Conservation (phyloP, 30 jellyfish, hydroid and myxozoan species). For the Catostylus mosaicus region DNA sequence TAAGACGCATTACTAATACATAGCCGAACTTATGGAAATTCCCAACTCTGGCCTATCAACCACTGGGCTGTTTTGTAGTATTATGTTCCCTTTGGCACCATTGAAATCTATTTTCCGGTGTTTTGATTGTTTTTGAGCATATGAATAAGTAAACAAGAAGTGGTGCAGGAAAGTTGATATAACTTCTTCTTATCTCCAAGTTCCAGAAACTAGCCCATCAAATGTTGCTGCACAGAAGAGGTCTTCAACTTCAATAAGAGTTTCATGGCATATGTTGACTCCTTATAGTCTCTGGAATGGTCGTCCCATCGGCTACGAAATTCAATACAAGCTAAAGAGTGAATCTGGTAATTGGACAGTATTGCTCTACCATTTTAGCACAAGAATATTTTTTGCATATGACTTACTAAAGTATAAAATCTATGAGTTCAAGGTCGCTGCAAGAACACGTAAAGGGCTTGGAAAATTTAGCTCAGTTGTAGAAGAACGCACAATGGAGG, state of each 20-base stretch:
- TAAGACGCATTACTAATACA: no score
- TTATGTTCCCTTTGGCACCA: no score
- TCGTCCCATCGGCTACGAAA: constrained; percentile 10
- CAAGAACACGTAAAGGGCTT: constrained; percentile 15
- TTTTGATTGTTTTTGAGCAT: no score
- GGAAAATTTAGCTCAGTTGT: constrained; percentile 2
- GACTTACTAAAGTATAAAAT: neutral
- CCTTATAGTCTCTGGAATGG: constrained; percentile 13
- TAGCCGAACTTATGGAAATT: no score
- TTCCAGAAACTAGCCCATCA: constrained; percentile 29
- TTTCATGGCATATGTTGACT: constrained; percentile 7
- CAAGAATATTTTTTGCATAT: constrained; percentile 2
- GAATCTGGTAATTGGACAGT: constrained; percentile 18
- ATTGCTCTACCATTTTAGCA: neutral
- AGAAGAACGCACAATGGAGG: constrained; percentile 30
- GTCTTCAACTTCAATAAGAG: constrained; percentile 20
- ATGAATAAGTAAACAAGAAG: no score
- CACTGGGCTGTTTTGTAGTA: no score
- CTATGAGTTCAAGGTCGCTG: constrained; percentile 22
- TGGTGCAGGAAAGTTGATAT: no score
- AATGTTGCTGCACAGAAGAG: neutral
- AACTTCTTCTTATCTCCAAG: neutral
- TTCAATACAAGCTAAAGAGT: neutral
- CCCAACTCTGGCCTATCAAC: no score
- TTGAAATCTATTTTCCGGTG: no score